Conservation (phyloP, 1,140 invertebrate species). For the Teleogryllus occipitalis region DNA sequence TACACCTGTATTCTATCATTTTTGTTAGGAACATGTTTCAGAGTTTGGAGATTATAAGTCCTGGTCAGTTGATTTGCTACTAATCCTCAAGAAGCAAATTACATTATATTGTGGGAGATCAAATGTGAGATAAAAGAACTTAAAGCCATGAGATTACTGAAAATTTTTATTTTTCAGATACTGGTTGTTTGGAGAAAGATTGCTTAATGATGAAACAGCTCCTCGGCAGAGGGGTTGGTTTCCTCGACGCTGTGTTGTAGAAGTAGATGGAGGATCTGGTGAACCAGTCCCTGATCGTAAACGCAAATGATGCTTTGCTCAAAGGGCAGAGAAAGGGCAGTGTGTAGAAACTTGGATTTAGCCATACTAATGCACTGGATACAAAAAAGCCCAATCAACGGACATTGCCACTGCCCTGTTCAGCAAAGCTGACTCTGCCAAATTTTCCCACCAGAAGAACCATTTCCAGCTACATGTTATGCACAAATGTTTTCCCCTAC, state of each 20-base stretch:
- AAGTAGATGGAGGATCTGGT: slow-evolving; percentile 7
- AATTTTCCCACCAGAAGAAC: too few species aligned
- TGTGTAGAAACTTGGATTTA: too few species aligned
- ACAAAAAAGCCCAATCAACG: too few species aligned
- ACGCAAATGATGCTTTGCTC: background rate
- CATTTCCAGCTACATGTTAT: too few species aligned
- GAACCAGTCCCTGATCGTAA: background rate
- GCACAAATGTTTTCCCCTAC: too few species aligned
- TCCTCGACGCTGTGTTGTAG: slow-evolving; percentile 15
- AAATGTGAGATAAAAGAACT: background rate
- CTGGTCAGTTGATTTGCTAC: background rate
- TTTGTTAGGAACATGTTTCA: background rate
- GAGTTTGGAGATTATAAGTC: background rate
- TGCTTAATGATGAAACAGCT: slow-evolving; percentile 7
- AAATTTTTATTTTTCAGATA: slow-evolving; percentile 14
- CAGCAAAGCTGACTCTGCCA: too few species aligned
- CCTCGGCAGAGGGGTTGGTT: slow-evolving; percentile 18
- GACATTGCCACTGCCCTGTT: too few species aligned
- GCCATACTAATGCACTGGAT: too few species aligned
- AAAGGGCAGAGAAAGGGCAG: background rate
- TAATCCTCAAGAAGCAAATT: background rate
- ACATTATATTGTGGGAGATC: background rate
- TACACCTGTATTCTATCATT: background rate
- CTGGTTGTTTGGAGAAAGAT: slow-evolving; percentile 20
- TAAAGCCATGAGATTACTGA: background rate